phyloP scores from a whole-genome alignment of 2,113 vertebrate species.

The Vidua macroura region DNA sequence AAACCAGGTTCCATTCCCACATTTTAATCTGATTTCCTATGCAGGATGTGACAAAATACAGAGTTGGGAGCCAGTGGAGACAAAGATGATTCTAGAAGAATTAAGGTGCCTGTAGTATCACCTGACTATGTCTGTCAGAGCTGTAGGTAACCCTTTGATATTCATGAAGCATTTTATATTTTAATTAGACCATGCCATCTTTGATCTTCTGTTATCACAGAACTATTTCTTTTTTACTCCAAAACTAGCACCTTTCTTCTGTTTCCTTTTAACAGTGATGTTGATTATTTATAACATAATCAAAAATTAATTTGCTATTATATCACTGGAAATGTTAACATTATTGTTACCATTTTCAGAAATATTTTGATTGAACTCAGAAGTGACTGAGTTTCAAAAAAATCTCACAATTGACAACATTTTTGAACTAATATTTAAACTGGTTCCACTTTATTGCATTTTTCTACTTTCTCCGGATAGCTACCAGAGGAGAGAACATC shows the following conservation, averaged over 20 bases:
- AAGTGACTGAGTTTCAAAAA: neutral
- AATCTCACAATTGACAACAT: neutral
- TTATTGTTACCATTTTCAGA: neutral
- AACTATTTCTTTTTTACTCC: neutral
- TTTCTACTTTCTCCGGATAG: neutral
- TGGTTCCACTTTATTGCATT: neutral
- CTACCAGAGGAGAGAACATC: neutral
- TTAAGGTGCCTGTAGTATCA: neutral
- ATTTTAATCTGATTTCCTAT: neutral
- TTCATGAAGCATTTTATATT: constrained; percentile 10
- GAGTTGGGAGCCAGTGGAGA: neutral
- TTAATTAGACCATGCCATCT: constrained; percentile 14
- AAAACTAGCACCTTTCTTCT: neutral
- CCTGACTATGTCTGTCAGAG: neutral
- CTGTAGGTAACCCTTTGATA: neutral
- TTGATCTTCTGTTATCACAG: neutral
- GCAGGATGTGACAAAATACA: neutral
- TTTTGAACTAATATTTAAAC: constrained; percentile 11
- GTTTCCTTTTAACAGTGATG: neutral
- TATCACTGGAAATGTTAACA: neutral
- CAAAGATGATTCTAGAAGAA: constrained; percentile 18
- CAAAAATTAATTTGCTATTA: constrained; percentile 23
- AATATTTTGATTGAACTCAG: neutral
- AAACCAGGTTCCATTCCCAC: neutral
- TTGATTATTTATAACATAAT: constrained; percentile 14